Evolutionary conservation across 2,797 vertebrate species (phyloP).

Genomic region (Galagoides demidoff): DNA sequence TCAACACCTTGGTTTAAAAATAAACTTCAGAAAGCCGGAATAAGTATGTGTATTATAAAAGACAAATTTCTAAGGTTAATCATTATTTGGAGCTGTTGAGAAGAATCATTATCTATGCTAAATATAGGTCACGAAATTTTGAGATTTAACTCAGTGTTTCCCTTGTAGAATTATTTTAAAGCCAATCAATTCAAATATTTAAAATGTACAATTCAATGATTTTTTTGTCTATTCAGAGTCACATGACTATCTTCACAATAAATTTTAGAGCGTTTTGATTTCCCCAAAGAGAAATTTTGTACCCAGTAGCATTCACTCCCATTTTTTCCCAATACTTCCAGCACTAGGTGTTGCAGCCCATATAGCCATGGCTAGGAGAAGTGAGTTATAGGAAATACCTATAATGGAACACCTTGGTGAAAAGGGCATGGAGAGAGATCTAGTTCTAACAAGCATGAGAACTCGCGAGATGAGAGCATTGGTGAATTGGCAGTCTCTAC

Average conservation of each 20-base stretch:
- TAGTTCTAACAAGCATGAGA: too few relatives aligned
- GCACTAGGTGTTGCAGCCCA: too few relatives aligned
- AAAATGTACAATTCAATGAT: not conserved
- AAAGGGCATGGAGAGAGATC: too few relatives aligned
- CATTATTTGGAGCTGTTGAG: conserved; percentile 30
- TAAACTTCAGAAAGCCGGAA: not conserved
- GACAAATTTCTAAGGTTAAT: conserved; percentile 64
- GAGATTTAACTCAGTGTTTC: not conserved
- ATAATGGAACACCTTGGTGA: too few relatives aligned
- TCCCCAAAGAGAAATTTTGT: not conserved
- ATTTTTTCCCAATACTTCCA: not conserved
- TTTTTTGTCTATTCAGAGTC: not conserved
- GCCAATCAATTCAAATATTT: not conserved
- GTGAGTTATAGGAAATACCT: too few relatives aligned
- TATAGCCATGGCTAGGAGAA: too few relatives aligned
- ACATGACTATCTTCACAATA: not conserved
- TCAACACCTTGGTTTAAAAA: conserved; percentile 41
- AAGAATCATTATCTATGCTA: conserved; percentile 37
- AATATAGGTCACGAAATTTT: not conserved
- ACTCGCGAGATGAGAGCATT: too few relatives aligned
- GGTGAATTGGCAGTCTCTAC: too few relatives aligned
- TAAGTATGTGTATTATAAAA: not conserved
- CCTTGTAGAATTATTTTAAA: not conserved
- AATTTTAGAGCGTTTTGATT: not conserved
- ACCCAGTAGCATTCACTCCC: not conserved